Base-by-base conservation (phyloP, 2,113 vertebrate species). In the Pantherophis guttatus region DNA sequence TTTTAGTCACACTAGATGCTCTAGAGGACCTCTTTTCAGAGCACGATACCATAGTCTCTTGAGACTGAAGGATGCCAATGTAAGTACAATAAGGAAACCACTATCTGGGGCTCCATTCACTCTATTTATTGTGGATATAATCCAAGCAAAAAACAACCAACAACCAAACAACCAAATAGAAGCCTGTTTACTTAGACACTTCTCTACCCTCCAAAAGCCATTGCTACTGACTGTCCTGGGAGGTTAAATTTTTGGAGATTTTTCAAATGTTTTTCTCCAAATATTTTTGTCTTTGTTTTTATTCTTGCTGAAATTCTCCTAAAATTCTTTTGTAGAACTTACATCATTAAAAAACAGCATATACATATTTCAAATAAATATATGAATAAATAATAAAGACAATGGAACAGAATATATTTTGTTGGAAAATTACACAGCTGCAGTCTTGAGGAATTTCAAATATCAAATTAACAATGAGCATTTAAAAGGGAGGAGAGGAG, bases 401-500 rank as follows among this genome's bases (percentile, higher is more conserved):
- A 44, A 44, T 44, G 75, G 75, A 39, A 44, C 7, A 3, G 2
- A 17, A 59, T 2, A 86, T 90, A 87, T 85, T 91, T 87, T 55
- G 92, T 93, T 90, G 62, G 39, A 93, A 90, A 89, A 93, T 59
- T 92, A 5, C 50, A 93, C 81, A 90, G 29, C 91, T 94, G 93
- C n/a, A 91, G 85, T 44, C 81, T 86, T 39, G 1, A 81, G 55
- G 62, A 65, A 59, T 58, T 94, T 92, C 91, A 89, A 89, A 93
- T 93, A 92, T 50, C 89, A 95, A 19, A 91, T 70, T 93, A 93
- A 48, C 88, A 86, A 70, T 17, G 95, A 91, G 1, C 26, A 91
- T 59, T 39, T 85, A 7, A 24, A 54, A 70, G 1, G 53, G 62
- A 29, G 52, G 19, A 70, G 33, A 59, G 88, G 85, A 0, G 33